Evolutionary conservation across 2,888 invertebrate species (phyloP).

Genomic region (Sicus ferrugineus): DNA sequence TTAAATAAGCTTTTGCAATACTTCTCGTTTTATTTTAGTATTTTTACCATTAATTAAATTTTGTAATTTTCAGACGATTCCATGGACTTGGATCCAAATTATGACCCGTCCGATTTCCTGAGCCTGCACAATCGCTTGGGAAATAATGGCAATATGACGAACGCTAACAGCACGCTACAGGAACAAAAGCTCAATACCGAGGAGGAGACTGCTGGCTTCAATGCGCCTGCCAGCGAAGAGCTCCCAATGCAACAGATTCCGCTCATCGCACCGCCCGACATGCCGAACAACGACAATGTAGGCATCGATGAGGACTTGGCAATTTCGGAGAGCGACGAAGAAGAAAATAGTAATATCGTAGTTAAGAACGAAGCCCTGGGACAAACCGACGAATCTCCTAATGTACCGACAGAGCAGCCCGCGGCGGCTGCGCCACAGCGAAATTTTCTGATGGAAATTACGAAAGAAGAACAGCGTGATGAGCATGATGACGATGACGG

Average conservation of each 20-base stretch:
- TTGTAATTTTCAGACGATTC: slow-evolving; percentile 69
- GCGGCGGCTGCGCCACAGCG: slow-evolving; percentile 7
- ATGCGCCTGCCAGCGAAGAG: slow-evolving; percentile 42
- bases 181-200: slow-evolving; percentile 49
- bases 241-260: slow-evolving; percentile 46
- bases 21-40: neutral
- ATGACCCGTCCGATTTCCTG: slow-evolving; percentile 87
- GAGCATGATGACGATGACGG: slow-evolving; percentile 55
- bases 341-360: slow-evolving; percentile 45
- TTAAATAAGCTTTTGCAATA: slow-evolving; percentile 7
- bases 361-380: slow-evolving; percentile 50
- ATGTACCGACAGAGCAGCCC: slow-evolving; percentile 26
- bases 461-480: slow-evolving; percentile 37
- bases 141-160: slow-evolving; percentile 39
- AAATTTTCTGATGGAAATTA: slow-evolving; percentile 30
- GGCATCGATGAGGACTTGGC: slow-evolving; percentile 79
- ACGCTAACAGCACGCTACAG: slow-evolving; percentile 32
- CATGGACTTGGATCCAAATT: slow-evolving; percentile 80
- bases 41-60: slow-evolving; percentile 7
- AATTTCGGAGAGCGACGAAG: slow-evolving; percentile 81
- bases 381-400: slow-evolving; percentile 40
- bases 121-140: slow-evolving; percentile 65
- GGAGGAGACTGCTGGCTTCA: slow-evolving; percentile 49
- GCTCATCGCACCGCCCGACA: slow-evolving; percentile 51
- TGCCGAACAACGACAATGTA: slow-evolving; percentile 62